Evolutionary conservation across 2,113 vertebrate species (phyloP), one percentile per base, ranked within the genome.

Genomic region (Morone chrysops): DNA sequence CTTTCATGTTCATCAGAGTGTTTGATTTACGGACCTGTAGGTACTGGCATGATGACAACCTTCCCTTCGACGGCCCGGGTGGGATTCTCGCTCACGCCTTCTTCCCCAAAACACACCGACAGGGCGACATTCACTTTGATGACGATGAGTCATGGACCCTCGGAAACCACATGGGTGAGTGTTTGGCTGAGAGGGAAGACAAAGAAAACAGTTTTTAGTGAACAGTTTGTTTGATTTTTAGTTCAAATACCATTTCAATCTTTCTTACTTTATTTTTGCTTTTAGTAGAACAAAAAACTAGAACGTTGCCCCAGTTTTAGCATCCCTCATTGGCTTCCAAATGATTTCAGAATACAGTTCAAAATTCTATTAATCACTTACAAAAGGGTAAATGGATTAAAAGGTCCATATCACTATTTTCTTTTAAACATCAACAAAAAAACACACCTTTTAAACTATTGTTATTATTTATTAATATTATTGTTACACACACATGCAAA

Each of bases 121-220:
- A 98, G 71, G 98, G 98, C 17, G 96, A 99, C 0, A 96, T 99
- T 61, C 98, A 99, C 80, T 99, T 99, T 36, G 98, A 99, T 94
- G 97, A 96, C 0, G 98, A 99, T 0, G 98, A 99, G 93, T 94
- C 95, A 20, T 99, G 98, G 98, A 99, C 98, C 0, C 90, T 98
- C 4, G 97, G 97, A 56, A 97, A 97, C 90, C 94, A 95, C 87
- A 93, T 97, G 94, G 98, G 98, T 99, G 93, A 3, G 95, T 40
- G 17, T 54, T 50, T 8, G 17, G 6, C 47, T 22, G 67, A 31
- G 14, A 51, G 6, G 18, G 17, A 11, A 22, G 48, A 75, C 12
- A 45, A 36, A 62, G 36, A 75, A n/a, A 22, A 9, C 18, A 13
- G 5, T 25, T 22, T 57, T 25, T 53, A 53, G 51, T 56, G 1